A percentile compares a stretch with the other conserved stretches of the same genome.
These are phyloP conservation scores for Ormyrus pomaceus DNA, from an alignment of 2,888 invertebrate species.

Conservation along the genomic window DNA sequence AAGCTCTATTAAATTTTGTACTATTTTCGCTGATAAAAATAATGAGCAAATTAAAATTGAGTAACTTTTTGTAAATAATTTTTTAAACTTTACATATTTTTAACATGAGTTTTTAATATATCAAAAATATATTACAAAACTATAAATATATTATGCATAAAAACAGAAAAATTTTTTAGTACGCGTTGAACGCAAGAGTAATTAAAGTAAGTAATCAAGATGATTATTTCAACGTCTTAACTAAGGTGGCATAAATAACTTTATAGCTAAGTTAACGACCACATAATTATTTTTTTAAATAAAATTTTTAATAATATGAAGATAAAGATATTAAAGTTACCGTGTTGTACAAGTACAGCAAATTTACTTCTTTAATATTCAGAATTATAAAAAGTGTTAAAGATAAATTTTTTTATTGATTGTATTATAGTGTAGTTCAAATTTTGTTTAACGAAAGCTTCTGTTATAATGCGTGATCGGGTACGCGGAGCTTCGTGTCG, in stretches of 20 bases:
- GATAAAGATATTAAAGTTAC: slow-evolving; percentile 24
- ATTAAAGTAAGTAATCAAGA: neutral
- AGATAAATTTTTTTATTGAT: slow-evolving; percentile 23
- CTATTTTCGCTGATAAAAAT: too few species aligned
- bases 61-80: slow-evolving; percentile 11
- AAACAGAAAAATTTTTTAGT: neutral
- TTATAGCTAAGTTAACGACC: neutral
- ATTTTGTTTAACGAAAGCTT: slow-evolving; percentile 38
- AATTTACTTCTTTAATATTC: neutral
- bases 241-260: slow-evolving; percentile 17
- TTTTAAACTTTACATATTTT: neutral
- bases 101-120: neutral
- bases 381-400: slow-evolving; percentile 1
- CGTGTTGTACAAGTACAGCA: slow-evolving; percentile 33
- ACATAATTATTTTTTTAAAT: slow-evolving; percentile 12
- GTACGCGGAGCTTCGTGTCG: neutral
- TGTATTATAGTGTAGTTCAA: slow-evolving; percentile 30
- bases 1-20: too few species aligned
- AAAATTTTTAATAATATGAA: slow-evolving; percentile 19
- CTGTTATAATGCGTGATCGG: slow-evolving; percentile 11
- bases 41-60: neutral
- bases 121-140: neutral
- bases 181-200: neutral
- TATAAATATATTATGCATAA: neutral
- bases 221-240: neutral